phyloP scores from a whole-genome alignment of 2,113 vertebrate genomes.

The Misgurnus anguillicaudatus region DNA sequence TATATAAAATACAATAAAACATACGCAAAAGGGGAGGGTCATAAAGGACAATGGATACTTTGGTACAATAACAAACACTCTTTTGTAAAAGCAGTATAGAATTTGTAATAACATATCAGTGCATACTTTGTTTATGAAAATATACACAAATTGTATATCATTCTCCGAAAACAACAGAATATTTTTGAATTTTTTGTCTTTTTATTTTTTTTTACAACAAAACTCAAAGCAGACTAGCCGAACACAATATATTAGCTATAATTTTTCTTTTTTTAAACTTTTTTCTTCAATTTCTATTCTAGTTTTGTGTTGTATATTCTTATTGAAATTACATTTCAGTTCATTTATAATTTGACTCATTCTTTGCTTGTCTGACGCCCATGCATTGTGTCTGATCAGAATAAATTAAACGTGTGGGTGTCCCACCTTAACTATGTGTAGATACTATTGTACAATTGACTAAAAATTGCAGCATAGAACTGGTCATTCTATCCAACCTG shows the following conservation, averaged over 20 bases:
- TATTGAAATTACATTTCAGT: constrained; percentile 79
- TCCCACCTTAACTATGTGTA: constrained; percentile 57
- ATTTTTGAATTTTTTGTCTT: constrained; percentile 61
- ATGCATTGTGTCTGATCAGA: constrained; percentile 84
- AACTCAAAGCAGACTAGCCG: constrained; percentile 85
- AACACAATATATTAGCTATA: constrained; percentile 96
- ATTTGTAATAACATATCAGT: constrained; percentile 93
- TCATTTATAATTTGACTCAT: constrained; percentile 78
- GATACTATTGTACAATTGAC: constrained; percentile 83
- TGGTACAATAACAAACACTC: constrained; percentile 92
- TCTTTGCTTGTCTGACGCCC: constrained; percentile 73
- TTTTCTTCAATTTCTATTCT: constrained; percentile 73
- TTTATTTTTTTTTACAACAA: constrained; percentile 74
- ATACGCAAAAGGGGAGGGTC: constrained; percentile 79
- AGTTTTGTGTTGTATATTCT: constrained; percentile 77
- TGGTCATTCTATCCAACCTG: constrained; percentile 77
- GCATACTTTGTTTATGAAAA: constrained; percentile 97
- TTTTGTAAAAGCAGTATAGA: constrained; percentile 92
- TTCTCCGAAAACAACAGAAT: constrained; percentile 83
- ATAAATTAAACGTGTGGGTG: constrained; percentile 85
- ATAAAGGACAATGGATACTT: constrained; percentile 87
- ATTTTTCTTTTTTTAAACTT: constrained; percentile 74
- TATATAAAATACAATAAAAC: constrained; percentile 86
- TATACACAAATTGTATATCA: constrained; percentile 95
- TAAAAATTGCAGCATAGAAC: constrained; percentile 95